A percentile compares a stretch with the other conserved stretches of the same genome.
Conservation (phyloP, 1,140 invertebrate genomes). For the Ridgeia piscesae region DNA sequence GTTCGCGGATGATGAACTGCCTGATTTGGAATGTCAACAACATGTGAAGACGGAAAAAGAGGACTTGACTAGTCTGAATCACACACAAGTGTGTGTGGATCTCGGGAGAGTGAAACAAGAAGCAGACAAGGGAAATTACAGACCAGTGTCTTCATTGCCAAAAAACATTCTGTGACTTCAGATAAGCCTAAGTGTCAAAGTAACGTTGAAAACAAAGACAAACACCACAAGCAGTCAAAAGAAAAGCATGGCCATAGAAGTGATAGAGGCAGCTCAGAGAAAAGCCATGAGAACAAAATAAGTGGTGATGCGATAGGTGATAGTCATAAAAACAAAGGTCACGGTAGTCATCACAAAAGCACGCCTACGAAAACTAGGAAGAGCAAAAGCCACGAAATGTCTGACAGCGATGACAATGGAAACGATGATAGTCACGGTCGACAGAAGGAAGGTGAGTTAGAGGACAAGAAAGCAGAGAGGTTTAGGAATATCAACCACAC, state of each 20-base stretch:
- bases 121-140: not conserved
- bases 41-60: not conserved
- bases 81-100: not conserved
- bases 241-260: not conserved
- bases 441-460: constrained; percentile 13
- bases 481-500: not conserved
- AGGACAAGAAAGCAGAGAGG: not conserved
- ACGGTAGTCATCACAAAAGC: not conserved
- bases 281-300: not conserved
- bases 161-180: not conserved
- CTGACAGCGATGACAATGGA: not conserved
- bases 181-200: constrained; percentile 19
- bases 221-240: not conserved
- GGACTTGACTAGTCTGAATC: not conserved
- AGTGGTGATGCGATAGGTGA: not conserved
- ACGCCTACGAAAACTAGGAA: not conserved
- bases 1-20: not conserved
- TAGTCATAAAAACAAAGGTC: constrained; percentile 1
- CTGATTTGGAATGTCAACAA: not conserved
- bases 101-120: not conserved
- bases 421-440: not conserved
- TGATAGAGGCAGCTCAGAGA: not conserved
- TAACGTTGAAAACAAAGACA: constrained; percentile 15
- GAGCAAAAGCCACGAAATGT: constrained; percentile 6
- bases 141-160: not conserved